phyloP scores from a whole-genome alignment of 2,797 vertebrate species.

The Pteropus rufus region DNA sequence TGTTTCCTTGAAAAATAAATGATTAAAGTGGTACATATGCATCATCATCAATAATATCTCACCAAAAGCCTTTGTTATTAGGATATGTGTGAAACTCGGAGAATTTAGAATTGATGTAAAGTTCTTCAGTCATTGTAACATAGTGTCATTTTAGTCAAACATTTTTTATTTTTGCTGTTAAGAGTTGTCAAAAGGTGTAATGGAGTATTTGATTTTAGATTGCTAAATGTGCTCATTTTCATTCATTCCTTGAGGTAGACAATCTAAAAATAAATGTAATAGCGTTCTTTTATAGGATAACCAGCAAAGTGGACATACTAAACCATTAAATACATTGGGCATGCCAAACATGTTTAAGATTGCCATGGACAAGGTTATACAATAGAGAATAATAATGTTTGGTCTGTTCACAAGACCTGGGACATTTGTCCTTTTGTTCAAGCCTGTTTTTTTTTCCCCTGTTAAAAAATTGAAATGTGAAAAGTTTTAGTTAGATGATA shows the following conservation, averaged over 20 bases:
- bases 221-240: conserved; percentile 46
- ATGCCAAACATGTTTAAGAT: conserved; percentile 22
- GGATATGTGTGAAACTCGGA: neutral
- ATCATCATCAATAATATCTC: neutral
- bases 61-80: neutral
- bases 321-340: neutral
- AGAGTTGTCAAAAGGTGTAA: conserved; percentile 43
- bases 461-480: neutral
- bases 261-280: conserved; percentile 39
- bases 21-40: neutral
- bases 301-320: neutral
- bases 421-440: neutral
- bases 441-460: conserved; percentile 44
- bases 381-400: neutral
- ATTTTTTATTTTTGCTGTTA: conserved; percentile 9
- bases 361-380: neutral
- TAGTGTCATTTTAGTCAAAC: neutral
- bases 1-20: neutral
- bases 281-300: conserved; percentile 28
- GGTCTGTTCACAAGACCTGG: conserved; percentile 14
- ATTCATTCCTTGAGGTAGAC: conserved; percentile 52
- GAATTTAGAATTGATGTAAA: neutral
- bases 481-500: neutral
- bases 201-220: conserved; percentile 48
- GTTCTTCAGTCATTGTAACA: neutral